Conservation (phyloP, 2,888 invertebrate genomes). For the Oeneis ivallda region DNA sequence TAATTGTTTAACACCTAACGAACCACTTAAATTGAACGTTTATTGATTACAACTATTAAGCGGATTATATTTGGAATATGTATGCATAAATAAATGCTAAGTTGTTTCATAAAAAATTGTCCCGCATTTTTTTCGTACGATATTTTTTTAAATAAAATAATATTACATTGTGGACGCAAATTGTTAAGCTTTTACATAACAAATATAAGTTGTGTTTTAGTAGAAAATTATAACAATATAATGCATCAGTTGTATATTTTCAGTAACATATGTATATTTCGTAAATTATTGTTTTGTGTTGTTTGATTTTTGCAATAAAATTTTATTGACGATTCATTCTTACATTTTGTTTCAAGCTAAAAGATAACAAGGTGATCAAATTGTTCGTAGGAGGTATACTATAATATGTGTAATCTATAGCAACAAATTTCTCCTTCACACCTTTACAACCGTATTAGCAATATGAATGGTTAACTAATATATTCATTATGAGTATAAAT, state of each 20-base stretch:
- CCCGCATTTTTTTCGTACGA: neutral
- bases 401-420: too few relatives aligned
- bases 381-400: neutral
- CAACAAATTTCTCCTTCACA: neutral
- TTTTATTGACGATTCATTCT: neutral
- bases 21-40: neutral
- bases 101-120: neutral
- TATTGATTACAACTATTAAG: slow-evolving; percentile 9
- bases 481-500: slow-evolving; percentile 17
- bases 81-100: neutral
- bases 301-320: neutral
- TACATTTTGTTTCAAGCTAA: neutral
- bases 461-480: slow-evolving; percentile 4
- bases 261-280: too few relatives aligned
- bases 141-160: too few relatives aligned
- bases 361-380: neutral
- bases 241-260: too few relatives aligned
- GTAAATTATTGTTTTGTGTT: too few relatives aligned
- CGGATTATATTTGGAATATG: neutral
- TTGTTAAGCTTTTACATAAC: too few relatives aligned
- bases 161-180: too few relatives aligned
- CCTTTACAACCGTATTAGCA: slow-evolving; percentile 6
- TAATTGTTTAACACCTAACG: slow-evolving; percentile 16
- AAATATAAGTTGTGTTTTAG: too few relatives aligned
- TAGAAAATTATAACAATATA: too few relatives aligned